Percentiles rank a stretch among this genome's conserved stretches.
These are phyloP conservation scores for Sepioteuthis lessoniana DNA, from an alignment of 2,888 invertebrate genomes.

Conservation along the genomic window DNA sequence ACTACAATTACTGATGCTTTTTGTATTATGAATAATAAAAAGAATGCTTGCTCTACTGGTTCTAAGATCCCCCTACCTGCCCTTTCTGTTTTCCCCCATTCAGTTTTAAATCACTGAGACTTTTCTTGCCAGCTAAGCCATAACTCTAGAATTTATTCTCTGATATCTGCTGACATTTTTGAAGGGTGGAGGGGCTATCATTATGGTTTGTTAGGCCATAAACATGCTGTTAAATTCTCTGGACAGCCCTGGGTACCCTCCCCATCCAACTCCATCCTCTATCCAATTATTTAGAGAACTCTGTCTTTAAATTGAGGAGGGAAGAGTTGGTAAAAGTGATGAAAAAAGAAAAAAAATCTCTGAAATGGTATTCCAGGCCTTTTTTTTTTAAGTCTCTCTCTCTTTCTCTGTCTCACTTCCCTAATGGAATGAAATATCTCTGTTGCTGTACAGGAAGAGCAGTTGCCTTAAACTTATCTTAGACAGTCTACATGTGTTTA, in stretches of 20 bases:
- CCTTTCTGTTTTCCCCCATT: background rate
- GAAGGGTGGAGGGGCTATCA: conserved; percentile 21
- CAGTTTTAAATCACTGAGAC: background rate
- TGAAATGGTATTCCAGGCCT: background rate
- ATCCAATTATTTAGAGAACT: conserved; percentile 23
- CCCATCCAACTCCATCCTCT: background rate
- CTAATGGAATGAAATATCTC: background rate
- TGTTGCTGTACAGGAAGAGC: background rate
- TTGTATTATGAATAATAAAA: background rate
- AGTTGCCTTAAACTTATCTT: background rate
- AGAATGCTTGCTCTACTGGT: background rate
- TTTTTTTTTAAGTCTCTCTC: background rate
- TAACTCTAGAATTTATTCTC: conserved; percentile 9
- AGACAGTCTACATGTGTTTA: background rate
- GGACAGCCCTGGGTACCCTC: background rate
- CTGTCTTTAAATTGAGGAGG: background rate
- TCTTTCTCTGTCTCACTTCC: background rate
- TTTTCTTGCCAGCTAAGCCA: conserved; percentile 6
- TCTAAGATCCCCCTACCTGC: background rate
- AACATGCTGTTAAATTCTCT: conserved; percentile 33
- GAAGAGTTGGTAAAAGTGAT: background rate
- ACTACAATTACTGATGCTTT: background rate
- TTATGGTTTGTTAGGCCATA: conserved; percentile 33
- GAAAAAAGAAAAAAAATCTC: background rate
- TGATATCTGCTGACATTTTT: conserved; percentile 33